Base-by-base conservation (phyloP, 2,113 vertebrate species). In the Anoplopoma fimbria region DNA sequence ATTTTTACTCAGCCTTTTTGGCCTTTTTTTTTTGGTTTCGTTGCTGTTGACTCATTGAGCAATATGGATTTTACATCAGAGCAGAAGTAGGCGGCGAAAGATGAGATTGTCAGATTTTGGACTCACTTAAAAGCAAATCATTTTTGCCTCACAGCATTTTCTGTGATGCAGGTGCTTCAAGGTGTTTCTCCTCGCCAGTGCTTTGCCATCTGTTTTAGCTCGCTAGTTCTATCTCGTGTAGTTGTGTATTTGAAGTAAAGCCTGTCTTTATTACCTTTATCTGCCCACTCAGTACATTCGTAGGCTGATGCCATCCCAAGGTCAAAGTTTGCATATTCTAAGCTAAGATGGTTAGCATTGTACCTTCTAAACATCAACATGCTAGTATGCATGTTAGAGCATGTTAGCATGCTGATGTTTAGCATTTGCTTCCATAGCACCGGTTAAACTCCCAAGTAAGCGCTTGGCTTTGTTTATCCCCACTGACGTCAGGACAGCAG, bases 41-140 rank as follows among this genome's bases (percentile, higher is more conserved):
- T 60, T 36, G 38, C 45, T 49, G 10, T 81, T 51, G 29, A 73
- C n/a, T 58, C 33, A 76, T 33, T 62, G 9, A 75, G 0, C 10
- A 29, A 12, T 72, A 80, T 72, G 53, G 71, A 88, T 79, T 84
- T 82, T 21, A 67, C 79, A 80, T 88, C 27, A 84, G 33, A 67
- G 42, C 2, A n/a, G 23, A 29, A 72, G 31, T 21, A 12, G 47
- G 21, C 57, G 25, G 65, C 7, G 3, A 71, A 74, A 69, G 69
- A 72, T 75, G 53, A 68, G 36, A 42, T 64, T 65, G 38, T 57
- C 38, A 15, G 62, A 55, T 58, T 62, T 74, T 82, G 58, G 70
- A 72, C 36, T 68, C 51, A 38, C 33, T 70, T 25, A 57, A 75
- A 86, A 90, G 58, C 6, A 38, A 31, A 58, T 60, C 9, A 53